Conservation (phyloP, 1,140 invertebrate genomes). For the Aporrectodea caliginosa region DNA sequence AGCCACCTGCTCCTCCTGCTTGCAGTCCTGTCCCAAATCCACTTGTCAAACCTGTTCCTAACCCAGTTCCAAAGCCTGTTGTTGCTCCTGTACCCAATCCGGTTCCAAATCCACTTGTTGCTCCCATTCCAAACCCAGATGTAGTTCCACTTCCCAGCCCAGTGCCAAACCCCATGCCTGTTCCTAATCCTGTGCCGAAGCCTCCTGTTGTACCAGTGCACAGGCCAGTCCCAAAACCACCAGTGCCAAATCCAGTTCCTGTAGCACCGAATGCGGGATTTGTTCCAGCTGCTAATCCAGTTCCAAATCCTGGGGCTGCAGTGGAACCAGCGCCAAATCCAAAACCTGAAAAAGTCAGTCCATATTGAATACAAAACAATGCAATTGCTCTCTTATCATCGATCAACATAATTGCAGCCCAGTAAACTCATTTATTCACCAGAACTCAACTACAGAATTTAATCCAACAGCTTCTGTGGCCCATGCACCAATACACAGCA, state of each 20-base stretch:
- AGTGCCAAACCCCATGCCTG: slow-evolving; percentile 43
- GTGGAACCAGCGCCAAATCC: too few relatives aligned
- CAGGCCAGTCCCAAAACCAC: slow-evolving; percentile 34
- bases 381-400: too few relatives aligned
- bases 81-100: slow-evolving; percentile 32
- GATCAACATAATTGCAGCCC: too few relatives aligned
- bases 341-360: too few relatives aligned
- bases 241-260: slow-evolving; percentile 12
- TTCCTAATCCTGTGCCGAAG: slow-evolving; percentile 33
- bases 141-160: slow-evolving; percentile 30
- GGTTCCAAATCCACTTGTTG: slow-evolving; percentile 31
- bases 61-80: slow-evolving; percentile 34
- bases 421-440: too few relatives aligned
- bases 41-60: slow-evolving; percentile 35
- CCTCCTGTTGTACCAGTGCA: slow-evolving; percentile 36
- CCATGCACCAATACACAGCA: too few relatives aligned
- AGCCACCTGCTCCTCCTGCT: slow-evolving; percentile 31
- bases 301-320: too few relatives aligned
- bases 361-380: too few relatives aligned
- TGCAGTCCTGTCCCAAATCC: slow-evolving; percentile 28
- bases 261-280: too few relatives aligned
- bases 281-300: too few relatives aligned
- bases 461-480: too few relatives aligned
- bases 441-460: too few relatives aligned
- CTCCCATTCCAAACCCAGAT: slow-evolving; percentile 37